These are phyloP conservation scores for Alethe castanea DNA, from an alignment of 2,113 vertebrate genomes.

Conservation along the genomic window DNA sequence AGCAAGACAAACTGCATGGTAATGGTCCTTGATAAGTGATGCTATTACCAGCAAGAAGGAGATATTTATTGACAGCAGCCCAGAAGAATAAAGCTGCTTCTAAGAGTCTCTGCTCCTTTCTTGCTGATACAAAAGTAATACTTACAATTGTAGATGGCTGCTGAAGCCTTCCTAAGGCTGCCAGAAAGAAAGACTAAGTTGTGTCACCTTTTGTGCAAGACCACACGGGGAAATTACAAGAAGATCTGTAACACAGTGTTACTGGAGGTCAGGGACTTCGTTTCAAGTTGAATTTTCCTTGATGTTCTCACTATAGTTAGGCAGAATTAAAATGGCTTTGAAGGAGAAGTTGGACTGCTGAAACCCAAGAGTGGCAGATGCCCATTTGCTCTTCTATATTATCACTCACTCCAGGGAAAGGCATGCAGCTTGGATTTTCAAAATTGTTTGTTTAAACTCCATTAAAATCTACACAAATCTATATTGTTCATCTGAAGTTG, in stretches of 20 bases:
- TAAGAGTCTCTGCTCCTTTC: not conserved
- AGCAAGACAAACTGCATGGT: not conserved
- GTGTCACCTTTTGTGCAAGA: not conserved
- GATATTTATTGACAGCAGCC: not conserved
- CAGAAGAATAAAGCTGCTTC: not conserved
- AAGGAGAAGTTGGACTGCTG: not conserved
- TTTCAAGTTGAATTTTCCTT: not conserved
- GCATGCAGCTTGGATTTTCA: not conserved
- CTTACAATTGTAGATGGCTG: not conserved
- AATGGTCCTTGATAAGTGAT: not conserved
- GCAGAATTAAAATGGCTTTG: not conserved
- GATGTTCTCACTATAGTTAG: not conserved
- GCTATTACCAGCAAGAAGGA: not conserved
- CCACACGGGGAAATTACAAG: not conserved
- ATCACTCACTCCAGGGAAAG: not conserved
- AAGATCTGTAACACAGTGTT: fast-evolving
- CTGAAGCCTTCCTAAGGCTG: not conserved
- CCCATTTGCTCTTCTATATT: not conserved
- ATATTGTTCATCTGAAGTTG: not conserved
- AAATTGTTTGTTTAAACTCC: not conserved
- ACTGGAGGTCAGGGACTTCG: not conserved
- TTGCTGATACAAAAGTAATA: not conserved
- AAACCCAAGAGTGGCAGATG: not conserved
- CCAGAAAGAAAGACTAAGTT: not conserved
- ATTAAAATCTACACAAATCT: not conserved